Conservation (phyloP, 1,140 invertebrate genomes). For the Lamellibrachia luymesi region DNA sequence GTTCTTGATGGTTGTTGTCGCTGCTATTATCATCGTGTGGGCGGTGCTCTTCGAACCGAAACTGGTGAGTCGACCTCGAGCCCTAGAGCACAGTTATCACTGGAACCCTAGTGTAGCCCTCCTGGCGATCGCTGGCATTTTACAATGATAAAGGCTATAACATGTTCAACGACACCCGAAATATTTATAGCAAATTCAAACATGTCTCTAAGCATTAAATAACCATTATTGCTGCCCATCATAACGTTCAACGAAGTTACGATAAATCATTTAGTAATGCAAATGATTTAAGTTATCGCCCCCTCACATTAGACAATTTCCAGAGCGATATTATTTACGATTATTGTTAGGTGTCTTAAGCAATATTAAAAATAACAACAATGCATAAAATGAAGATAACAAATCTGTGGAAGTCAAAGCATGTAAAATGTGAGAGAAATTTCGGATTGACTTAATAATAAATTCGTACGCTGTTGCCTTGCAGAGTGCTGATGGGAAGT, state of each 20-base stretch:
- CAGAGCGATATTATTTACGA: too few relatives aligned
- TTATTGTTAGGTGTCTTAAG: neutral
- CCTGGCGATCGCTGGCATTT: neutral
- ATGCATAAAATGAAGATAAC: neutral
- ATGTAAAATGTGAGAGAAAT: neutral
- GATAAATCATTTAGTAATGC: too few relatives aligned
- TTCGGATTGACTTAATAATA: neutral
- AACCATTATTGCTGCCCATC: too few relatives aligned
- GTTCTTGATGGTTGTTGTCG: slow-evolving; percentile 13
- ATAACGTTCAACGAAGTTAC: too few relatives aligned
- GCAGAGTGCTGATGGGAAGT: neutral
- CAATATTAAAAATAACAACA: neutral
- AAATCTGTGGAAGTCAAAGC: neutral
- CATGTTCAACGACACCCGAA: too few relatives aligned
- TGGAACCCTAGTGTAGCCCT: neutral
- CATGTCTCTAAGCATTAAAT: too few relatives aligned
- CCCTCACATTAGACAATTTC: too few relatives aligned
- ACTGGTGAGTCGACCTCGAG: neutral
- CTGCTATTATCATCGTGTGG: slow-evolving; percentile 7
- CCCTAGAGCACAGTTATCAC: neutral
- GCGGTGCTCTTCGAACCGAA: neutral
- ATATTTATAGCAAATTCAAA: too few relatives aligned
- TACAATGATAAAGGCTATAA: too few relatives aligned
- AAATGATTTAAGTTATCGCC: too few relatives aligned
- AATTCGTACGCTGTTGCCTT: neutral